Base-by-base conservation (phyloP, 2,113 vertebrate genomes). In the Peromyscus polionotus region DNA sequence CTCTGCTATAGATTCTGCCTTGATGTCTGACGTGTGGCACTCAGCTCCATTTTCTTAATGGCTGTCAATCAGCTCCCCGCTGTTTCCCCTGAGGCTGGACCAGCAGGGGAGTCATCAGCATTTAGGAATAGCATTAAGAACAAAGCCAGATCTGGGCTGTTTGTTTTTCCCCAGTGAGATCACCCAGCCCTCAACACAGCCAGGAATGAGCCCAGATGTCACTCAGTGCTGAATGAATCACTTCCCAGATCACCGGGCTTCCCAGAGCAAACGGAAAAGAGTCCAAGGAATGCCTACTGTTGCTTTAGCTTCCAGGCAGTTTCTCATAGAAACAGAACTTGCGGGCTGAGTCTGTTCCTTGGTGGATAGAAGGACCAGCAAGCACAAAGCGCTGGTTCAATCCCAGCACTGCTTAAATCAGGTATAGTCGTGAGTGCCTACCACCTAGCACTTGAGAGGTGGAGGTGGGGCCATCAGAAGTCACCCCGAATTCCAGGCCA, bases 11-110 rank as follows among this genome's bases (percentile, higher is more conserved):
- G 91, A 63, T 59, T 97, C 70, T 65, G 91, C 89, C 93, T 95
- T 73, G 81, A 77, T 24, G 94, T 91, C 91, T 67, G 85, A 94
- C 83, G 87, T 61, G 96, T 95, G 97, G 75, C 0, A 8, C 75
- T 95, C 89, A 90, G 87, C 97, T 96, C 96, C 79, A 94, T 97
- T 97, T 97, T 94, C 96, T 95, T 96, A 96, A 97, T 94, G 95
- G 95, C 91, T 98, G 96, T 97, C 97, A 97, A 92, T 98, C 98
- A 97, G 96, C 94, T 95, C 45, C 96, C 95, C 59, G 59, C 97
- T 94, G 95, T 88, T 97, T 97, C 96, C 96, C 96, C 63, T 16
- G 92, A 96, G 96, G 94, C 75, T 81, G 75, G 87, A 84, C 91
- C 97, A 97, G 97, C 94, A 94, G 93, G 97, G 91, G 89, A 80